These are phyloP conservation scores for Campoletis sonorensis DNA, from an alignment of 1,140 invertebrate genomes.

Conservation along the genomic window DNA sequence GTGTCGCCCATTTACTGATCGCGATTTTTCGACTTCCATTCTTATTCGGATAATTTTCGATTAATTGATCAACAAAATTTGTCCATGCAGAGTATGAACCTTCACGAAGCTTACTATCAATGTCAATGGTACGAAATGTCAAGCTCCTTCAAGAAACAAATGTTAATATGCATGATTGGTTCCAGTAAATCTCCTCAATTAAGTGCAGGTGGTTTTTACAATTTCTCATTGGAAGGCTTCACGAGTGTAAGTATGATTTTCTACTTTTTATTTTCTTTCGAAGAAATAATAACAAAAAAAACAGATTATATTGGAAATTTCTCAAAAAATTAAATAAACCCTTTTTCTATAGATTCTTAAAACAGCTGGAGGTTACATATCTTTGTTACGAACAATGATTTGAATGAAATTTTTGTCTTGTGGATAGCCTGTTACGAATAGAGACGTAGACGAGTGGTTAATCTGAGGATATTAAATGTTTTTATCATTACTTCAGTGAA, in stretches of 20 bases:
- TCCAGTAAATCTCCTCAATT: slow-evolving; percentile 17
- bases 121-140: slow-evolving; percentile 47
- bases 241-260: slow-evolving; percentile 11
- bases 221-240: slow-evolving; percentile 25
- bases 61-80: not conserved
- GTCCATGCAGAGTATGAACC: slow-evolving; percentile 27
- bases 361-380: slow-evolving; percentile 57
- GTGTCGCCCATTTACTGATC: too few species aligned
- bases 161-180: slow-evolving; percentile 24
- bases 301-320: too few species aligned
- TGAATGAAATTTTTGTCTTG: slow-evolving; percentile 8
- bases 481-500: too few species aligned
- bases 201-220: slow-evolving; percentile 33
- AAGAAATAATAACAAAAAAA: too few species aligned
- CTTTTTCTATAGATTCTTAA: slow-evolving; percentile 54
- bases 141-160: not conserved
- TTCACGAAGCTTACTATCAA: slow-evolving; percentile 30
- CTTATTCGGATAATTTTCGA: too few species aligned
- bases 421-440: too few species aligned
- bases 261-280: too few species aligned
- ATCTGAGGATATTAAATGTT: too few species aligned
- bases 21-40: too few species aligned
- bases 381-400: slow-evolving; percentile 53
- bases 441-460: too few species aligned
- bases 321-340: too few species aligned